Percentiles rank a stretch among this genome's conserved stretches.
phyloP scores from a whole-genome alignment of 2,113 vertebrate species.

The Atrichornis clamosus region DNA sequence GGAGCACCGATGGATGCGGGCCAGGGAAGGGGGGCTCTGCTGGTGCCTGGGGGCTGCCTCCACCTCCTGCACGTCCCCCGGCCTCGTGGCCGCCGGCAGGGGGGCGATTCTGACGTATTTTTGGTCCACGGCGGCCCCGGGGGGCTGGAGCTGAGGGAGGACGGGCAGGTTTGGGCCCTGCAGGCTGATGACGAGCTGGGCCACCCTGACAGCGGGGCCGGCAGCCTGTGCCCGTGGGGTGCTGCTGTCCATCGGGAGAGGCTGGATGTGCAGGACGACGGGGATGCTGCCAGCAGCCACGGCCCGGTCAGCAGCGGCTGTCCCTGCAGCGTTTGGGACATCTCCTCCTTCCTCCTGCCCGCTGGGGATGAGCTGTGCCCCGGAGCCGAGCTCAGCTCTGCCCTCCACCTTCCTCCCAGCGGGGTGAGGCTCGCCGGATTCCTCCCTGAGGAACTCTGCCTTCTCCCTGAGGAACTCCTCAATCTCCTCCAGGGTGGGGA shows the following conservation, averaged over 20 bases:
- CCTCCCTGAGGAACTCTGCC: conserved; percentile 74
- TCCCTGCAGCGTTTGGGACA: neutral
- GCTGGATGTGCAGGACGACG: conserved; percentile 81
- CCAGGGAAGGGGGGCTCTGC: conserved; percentile 46
- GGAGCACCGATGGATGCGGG: conserved; percentile 80
- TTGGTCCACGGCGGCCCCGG: conserved; percentile 68
- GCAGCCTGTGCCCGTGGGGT: neutral
- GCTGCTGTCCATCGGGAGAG: conserved; percentile 57
- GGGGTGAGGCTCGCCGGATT: neutral
- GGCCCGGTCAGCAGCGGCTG: neutral
- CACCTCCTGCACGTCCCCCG: conserved; percentile 13
- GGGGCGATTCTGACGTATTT: conserved; percentile 87
- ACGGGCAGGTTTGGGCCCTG: conserved; percentile 76
- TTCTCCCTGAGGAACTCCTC: conserved; percentile 87
- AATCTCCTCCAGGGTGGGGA: conserved; percentile 87
- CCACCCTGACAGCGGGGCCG: conserved; percentile 63
- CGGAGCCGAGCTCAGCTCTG: neutral
- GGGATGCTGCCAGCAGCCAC: conserved; percentile 42
- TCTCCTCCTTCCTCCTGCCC: neutral
- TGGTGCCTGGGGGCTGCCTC: conserved; percentile 53
- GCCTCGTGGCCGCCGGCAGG: conserved; percentile 68
- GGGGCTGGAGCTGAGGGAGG: conserved; percentile 43
- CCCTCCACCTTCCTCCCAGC: neutral
- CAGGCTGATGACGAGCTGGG: conserved; percentile 81
- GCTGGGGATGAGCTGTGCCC: neutral